Conservation (phyloP, 1,140 invertebrate genomes). For the Pseudomyrmex gracilis region DNA sequence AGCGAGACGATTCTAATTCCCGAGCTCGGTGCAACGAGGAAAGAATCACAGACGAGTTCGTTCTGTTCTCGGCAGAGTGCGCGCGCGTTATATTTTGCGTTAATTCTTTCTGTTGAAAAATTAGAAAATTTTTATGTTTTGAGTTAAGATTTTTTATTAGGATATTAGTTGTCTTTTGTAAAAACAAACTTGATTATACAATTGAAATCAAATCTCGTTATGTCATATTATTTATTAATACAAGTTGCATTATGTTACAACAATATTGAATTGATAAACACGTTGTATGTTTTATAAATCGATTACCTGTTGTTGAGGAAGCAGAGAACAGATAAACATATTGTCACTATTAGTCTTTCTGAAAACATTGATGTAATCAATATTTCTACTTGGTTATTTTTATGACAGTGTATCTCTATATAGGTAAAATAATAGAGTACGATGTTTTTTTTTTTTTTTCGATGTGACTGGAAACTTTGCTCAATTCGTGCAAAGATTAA, state of each 20-base stretch:
- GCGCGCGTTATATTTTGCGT: constrained; percentile 69
- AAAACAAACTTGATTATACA: background rate
- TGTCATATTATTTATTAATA: background rate
- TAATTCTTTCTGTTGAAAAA: constrained; percentile 39
- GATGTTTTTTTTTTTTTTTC: background rate
- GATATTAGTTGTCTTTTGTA: background rate
- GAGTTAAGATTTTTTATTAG: background rate
- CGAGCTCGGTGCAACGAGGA: constrained; percentile 73
- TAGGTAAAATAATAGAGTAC: constrained; percentile 5
- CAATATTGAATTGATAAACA: background rate
- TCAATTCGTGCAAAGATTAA: constrained; percentile 43
- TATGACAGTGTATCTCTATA: background rate
- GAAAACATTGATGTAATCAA: background rate
- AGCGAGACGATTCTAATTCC: constrained; percentile 74
- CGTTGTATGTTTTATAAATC: background rate
- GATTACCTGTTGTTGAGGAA: background rate
- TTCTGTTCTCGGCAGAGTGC: constrained; percentile 71
- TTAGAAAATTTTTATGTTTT: background rate
- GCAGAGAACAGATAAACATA: background rate
- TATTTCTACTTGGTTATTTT: background rate
- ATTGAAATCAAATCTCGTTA: background rate
- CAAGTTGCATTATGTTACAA: background rate
- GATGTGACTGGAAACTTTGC: background rate
- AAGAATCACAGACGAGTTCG: constrained; percentile 74
- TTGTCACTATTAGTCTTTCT: background rate